Evolutionary conservation across 2,797 vertebrate genomes (phyloP), one percentile per base, ranked within the genome.

Genomic region (Jordanella pulchra): DNA sequence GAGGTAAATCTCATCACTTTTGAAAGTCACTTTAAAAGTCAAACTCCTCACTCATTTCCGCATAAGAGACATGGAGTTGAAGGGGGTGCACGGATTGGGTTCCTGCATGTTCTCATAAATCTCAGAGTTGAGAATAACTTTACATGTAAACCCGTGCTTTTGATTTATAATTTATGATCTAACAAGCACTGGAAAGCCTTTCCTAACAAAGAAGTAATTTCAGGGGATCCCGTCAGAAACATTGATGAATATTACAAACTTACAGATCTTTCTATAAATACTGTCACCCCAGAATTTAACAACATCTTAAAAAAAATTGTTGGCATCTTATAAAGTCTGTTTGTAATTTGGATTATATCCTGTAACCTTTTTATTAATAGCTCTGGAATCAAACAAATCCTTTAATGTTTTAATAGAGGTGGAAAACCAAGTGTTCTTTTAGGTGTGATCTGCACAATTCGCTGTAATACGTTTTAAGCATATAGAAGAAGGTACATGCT

Each of bases 1-100:
- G 50, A 53, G 50, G 50, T n/a, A 25, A 42, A 13, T 61, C 23
- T 44, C 60, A 63, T 42, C 60, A 25, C 39, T 44, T 63, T 63
- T 63, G 12, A 61, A 61, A 61, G 58, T 61, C 32, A 61, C 58
- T 39, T 45, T 61, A 61, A 39, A 39, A 39, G 60, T 42, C 60
- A 25, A 63, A 44, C 60, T 63, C 15, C 35, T 63, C 35, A 44
- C 35, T 42, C 11, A 56, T 67, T 53, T 63, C 18, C 68, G 70
- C n/a, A 42, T 13, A 61, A 77, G 73, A 30, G 67, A 44, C 51
- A 21, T 77, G 77, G 73, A 70, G 83, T 72, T 58, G 73, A 79
- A 72, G 84, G 84, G 79, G 84, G 79, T 80, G 87, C 83, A 64
- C 60, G 18, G 69, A 21, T 56, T 72, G 12, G 10, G 85, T 72